Percentiles rank a stretch among this genome's conserved stretches.
Evolutionary conservation across 2,797 vertebrate genomes (phyloP).

Genomic region (Neomorphus geoffroyi): DNA sequence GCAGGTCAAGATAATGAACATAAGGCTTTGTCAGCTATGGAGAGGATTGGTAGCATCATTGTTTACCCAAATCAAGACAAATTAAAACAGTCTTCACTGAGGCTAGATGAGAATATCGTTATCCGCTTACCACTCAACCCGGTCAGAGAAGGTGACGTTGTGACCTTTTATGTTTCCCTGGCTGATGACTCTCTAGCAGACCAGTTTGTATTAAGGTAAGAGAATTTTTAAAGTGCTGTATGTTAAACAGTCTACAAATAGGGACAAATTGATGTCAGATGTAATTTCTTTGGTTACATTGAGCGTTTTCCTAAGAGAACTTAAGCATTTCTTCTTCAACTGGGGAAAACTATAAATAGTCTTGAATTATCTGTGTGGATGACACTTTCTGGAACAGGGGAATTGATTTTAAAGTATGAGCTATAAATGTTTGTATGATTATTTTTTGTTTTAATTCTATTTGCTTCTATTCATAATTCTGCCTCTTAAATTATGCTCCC

Average conservation of each 20-base stretch:
- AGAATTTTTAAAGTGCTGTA: background rate
- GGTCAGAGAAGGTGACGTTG: constrained; percentile 86
- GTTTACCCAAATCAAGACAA: constrained; percentile 82
- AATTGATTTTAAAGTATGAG: background rate
- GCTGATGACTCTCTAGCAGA: constrained; percentile 81
- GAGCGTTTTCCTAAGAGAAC: background rate
- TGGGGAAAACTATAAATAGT: background rate
- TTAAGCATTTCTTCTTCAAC: background rate
- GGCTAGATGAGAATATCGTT: constrained; percentile 86
- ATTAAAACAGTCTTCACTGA: constrained; percentile 79
- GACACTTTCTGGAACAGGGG: background rate
- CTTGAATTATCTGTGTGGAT: background rate
- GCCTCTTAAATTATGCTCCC: background rate
- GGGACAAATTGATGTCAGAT: background rate
- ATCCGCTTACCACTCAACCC: constrained; percentile 87
- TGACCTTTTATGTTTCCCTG: constrained; percentile 88
- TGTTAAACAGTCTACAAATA: background rate
- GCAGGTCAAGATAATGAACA: constrained; percentile 70
- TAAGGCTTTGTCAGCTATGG: constrained; percentile 73
- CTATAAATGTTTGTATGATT: background rate
- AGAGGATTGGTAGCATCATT: constrained; percentile 86
- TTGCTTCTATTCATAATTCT: background rate
- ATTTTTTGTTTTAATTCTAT: constrained; percentile 9
- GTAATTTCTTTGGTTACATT: background rate
- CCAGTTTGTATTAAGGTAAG: constrained; percentile 91